These are phyloP conservation scores for Loris lydekkerianus DNA, from an alignment of 2,797 vertebrate species.

Conservation along the genomic window DNA sequence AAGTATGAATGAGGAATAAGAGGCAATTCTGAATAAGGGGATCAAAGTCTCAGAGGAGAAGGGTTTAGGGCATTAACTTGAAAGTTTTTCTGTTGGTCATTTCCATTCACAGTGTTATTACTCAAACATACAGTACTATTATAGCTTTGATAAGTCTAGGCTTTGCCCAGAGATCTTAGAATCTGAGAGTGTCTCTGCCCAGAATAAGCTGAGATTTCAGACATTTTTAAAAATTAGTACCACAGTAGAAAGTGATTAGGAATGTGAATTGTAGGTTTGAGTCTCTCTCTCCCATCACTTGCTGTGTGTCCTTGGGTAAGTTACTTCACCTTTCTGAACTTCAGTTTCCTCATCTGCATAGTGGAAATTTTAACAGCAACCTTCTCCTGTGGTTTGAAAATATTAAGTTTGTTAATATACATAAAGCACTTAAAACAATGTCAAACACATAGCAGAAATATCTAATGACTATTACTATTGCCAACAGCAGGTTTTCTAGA, in stretches of 20 bases:
- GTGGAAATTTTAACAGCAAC: background rate
- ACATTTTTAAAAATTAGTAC: background rate
- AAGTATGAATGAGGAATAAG: background rate
- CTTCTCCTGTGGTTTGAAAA: background rate
- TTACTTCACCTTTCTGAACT: background rate
- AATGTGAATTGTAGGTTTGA: background rate
- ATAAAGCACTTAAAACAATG: background rate
- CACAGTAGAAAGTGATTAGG: background rate
- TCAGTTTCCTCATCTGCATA: background rate
- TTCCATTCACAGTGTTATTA: background rate
- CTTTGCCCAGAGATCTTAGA: background rate
- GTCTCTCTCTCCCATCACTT: background rate
- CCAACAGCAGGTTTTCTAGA: background rate
- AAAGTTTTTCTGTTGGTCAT: background rate
- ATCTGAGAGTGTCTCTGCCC: background rate
- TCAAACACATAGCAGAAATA: background rate
- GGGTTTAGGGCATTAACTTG: background rate
- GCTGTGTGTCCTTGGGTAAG: background rate
- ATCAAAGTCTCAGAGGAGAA: background rate
- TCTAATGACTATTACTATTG: background rate
- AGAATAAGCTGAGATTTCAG: background rate
- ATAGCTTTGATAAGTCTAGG: background rate
- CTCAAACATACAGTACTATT: background rate
- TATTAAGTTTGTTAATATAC: background rate
- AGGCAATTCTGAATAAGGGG: background rate